Base-by-base conservation (phyloP, 2,113 vertebrate species). In the Dipodomys spectabilis region DNA sequence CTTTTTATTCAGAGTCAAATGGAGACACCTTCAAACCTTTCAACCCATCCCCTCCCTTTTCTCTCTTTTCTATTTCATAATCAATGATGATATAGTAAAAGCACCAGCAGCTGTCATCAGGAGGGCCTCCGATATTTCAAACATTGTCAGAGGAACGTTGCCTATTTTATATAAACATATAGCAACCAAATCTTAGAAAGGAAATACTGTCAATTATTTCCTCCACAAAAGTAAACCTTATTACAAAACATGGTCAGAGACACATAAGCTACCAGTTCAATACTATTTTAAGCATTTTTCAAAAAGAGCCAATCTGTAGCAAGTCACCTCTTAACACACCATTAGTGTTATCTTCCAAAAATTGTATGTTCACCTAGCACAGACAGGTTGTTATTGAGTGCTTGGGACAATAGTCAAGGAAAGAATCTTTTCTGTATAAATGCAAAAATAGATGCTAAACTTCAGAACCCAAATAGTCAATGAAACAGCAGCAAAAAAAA, bases 381-480 rank as follows among this genome's bases (percentile, higher is more conserved):
- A 7, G 13, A 45, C 1, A n/a, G 18, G 3, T 5, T 25, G 1
- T 45, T 28, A 45, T 27, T 16, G 2, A 6, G 30, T 23, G 13
- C 27, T 53, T 2, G 22, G 18, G 35, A 82, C 44, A 80, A 4
- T 1, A 11, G 10, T 49, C 8, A 12, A 49, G 8, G 49, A 49
- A n/a, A n/a, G 25, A 10, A 67, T 67, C 23, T 10, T 49, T 10
- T 49, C 39, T 49, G 49, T 49, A 32, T 39, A 53, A 68, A 4
- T 67, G 16, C 35, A 89, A 86, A 45, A 8, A 0, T 12, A 49
- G 2, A 57, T 74, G 10, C 3, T 69, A 15, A 53, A 35, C 65
- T 45, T 44, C 0, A 79, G 22, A 2, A 22, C 2, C 19, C 4
- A 28, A 57, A 89, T 32, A 77, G 0, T 62, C 57, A 75, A 80